Evolutionary conservation across 2,113 vertebrate genomes (phyloP).

Genomic region (Notothenia coriiceps): DNA sequence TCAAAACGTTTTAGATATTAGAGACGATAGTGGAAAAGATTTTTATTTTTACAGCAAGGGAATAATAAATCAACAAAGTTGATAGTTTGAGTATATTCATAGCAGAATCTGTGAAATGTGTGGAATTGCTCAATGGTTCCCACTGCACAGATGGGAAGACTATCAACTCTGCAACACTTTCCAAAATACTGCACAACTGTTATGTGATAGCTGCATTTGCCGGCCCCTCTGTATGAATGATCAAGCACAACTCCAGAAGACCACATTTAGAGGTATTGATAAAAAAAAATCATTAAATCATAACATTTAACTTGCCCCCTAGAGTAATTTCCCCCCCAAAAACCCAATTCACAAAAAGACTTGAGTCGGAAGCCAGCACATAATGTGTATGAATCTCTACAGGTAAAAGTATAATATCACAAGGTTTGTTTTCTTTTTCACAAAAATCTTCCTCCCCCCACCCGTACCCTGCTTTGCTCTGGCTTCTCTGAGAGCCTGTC

Average conservation of each 20-base stretch:
- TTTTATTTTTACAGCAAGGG: slow-evolving; percentile 3
- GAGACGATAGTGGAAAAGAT: neutral
- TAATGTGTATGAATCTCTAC: neutral
- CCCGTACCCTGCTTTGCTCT: slow-evolving; percentile 2
- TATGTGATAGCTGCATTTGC: slow-evolving; percentile 27
- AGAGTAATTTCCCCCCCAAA: no score
- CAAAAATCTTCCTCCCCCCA: neutral
- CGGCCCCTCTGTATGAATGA: neutral
- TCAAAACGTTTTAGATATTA: slow-evolving; percentile 2
- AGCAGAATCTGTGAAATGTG: slow-evolving; percentile 38
- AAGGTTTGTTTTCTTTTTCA: slow-evolving; percentile 45
- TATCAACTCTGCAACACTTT: slow-evolving; percentile 31
- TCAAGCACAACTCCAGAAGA: neutral
- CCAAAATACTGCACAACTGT: slow-evolving; percentile 31
- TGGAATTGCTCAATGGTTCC: slow-evolving; percentile 19
- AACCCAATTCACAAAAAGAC: neutral
- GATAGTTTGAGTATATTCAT: slow-evolving; percentile 6
- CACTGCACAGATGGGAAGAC: slow-evolving; percentile 32
- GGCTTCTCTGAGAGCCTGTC: slow-evolving; percentile 47
- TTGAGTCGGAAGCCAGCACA: neutral
- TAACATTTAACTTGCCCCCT: neutral
- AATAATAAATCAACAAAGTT: neutral
- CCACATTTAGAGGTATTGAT: neutral
- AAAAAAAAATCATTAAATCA: neutral
- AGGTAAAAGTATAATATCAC: slow-evolving; percentile 6